These are phyloP conservation scores for Gila orcuttii DNA, from an alignment of 2,113 vertebrate species.

Conservation along the genomic window DNA sequence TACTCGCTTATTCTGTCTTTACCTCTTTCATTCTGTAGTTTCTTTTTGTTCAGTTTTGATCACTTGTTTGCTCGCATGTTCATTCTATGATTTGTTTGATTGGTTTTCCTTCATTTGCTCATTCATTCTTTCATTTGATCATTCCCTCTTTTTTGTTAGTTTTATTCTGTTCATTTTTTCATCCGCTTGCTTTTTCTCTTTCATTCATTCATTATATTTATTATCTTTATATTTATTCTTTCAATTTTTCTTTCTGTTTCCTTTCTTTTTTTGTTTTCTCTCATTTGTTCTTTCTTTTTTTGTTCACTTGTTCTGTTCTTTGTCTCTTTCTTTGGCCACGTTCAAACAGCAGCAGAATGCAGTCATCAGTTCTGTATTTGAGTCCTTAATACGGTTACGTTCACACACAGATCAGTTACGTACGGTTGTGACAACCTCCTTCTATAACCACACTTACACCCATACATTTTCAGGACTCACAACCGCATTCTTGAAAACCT, in stretches of 20 bases:
- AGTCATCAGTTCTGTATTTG: too few species aligned
- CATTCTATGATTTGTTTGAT: background rate
- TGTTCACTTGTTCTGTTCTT: background rate
- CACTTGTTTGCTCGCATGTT: too few species aligned
- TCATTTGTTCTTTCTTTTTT: background rate
- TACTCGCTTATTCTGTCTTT: background rate
- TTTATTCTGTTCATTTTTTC: background rate
- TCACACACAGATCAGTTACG: too few species aligned
- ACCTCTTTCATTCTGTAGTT: fast-evolving
- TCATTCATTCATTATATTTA: background rate
- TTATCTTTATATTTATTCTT: background rate
- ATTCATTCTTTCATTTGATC: background rate
- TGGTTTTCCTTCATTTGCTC: background rate
- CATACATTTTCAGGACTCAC: too few species aligned
- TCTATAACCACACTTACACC: too few species aligned
- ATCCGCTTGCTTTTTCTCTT: background rate
- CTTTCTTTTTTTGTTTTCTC: background rate
- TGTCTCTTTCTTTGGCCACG: background rate
- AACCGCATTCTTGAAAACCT: too few species aligned
- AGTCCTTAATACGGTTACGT: too few species aligned
- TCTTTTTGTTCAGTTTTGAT: background rate
- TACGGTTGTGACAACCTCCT: too few species aligned
- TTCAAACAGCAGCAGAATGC: too few species aligned
- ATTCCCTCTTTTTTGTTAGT: background rate
- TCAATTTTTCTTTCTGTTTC: background rate